Evolutionary conservation across 2,888 invertebrate species (phyloP).

Genomic region (Eueremaeus valkanovi): DNA sequence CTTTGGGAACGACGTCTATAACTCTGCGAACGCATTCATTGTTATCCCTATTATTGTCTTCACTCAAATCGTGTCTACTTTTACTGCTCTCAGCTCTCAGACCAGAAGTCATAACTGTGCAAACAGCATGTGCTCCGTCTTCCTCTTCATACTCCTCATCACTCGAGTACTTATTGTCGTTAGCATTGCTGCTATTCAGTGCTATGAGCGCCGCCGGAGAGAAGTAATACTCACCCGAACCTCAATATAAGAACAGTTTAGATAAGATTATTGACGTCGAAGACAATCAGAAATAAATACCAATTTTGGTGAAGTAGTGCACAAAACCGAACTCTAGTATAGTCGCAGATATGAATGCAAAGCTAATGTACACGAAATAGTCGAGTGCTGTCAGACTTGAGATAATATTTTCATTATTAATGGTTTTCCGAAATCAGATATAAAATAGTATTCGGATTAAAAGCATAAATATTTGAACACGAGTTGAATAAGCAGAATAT

Average conservation of each 20-base stretch:
- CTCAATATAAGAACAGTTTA: constrained; percentile 20
- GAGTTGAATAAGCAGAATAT: too few relatives aligned
- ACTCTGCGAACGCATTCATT: not conserved
- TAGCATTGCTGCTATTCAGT: not conserved
- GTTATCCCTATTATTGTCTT: not conserved
- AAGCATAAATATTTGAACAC: not conserved
- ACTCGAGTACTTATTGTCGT: constrained; percentile 6
- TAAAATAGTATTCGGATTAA: not conserved
- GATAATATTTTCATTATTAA: not conserved
- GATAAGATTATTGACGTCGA: not conserved
- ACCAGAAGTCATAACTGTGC: not conserved
- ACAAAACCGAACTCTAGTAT: constrained; percentile 79
- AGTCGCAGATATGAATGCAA: constrained; percentile 73
- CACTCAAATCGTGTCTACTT: not conserved
- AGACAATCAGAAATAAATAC: constrained; percentile 54
- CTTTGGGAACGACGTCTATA: not conserved
- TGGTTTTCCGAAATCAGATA: not conserved
- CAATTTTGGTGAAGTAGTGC: constrained; percentile 78
- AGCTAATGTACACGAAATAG: constrained; percentile 75
- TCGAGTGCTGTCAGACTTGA: constrained; percentile 70
- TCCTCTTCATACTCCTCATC: constrained; percentile 24
- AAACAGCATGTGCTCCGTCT: not conserved
- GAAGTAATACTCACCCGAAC: constrained; percentile 46
- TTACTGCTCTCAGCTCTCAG: not conserved
- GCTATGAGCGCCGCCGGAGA: constrained; percentile 35